Evolutionary conservation across 23 tunicate genomes (phyloP), one percentile per base, ranked within the genome.

Genomic region (Halocynthia aurantium): DNA sequence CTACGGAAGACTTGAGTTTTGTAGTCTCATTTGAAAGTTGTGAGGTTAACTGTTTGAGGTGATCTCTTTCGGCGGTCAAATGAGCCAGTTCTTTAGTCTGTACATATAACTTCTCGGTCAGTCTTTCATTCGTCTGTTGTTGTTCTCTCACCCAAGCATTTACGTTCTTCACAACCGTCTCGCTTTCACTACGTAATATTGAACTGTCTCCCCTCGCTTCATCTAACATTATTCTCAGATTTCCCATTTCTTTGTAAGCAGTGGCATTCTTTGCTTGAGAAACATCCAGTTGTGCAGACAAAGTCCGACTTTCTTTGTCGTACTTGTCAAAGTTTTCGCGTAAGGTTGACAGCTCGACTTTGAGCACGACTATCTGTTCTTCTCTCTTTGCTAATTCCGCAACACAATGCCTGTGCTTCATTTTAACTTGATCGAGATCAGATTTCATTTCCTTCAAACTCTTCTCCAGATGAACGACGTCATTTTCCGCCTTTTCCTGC

Each of bases 141-240:
- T 89, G 96, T 76, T 89, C 96, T 75, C 70, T 75, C 82, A 89
- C 96, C 96, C 96, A 89, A 15, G 82, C 60, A 70, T 89, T 89
- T 15, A 89, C 96, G 52, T 89, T 89, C 66, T 89, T 88, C 8
- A 89, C 96, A 17, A 89, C 96, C 0, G 96, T 85, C 66, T 89
- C 96, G 62, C 96, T 89, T 73, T 89, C 96, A 7, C 73, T 80
- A n/a, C 96, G 84, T 10, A 89, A 67, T 70, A 83, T 55, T 1
- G 70, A 61, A 18, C 85, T 80, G 75, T 89, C 85, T 7, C 70
- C 69, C 7, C 87, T 65, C 7, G 88, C 70, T 62, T 81, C 82
- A 11, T 89, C 84, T 51, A 89, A 61, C 58, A 81, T 83, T 60
- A 61, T 67, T 12, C 72, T 61, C 6, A 79, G 72, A 10, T 61